A percentile compares a stretch with the other conserved stretches of the same genome.
Evolutionary conservation across 2,888 invertebrate species (phyloP).

Genomic region (Synergus japonicus): DNA sequence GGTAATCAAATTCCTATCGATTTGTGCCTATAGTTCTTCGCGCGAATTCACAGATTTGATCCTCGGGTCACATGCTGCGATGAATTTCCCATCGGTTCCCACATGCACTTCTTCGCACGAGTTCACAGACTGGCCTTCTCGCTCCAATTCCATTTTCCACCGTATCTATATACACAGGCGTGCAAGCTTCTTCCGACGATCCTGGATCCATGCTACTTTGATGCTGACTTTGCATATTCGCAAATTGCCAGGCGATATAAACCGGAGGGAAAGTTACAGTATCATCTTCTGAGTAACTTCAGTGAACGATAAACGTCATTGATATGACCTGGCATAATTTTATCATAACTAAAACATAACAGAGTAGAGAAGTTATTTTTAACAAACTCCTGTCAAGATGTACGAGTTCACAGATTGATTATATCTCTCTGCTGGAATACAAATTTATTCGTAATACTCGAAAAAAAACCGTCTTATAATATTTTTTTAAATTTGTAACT

Average conservation of each 20-base stretch:
- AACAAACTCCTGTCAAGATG: neutral
- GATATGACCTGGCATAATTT: neutral
- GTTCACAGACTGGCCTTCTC: neutral
- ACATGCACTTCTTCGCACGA: slow-evolving; percentile 1
- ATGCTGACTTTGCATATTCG: slow-evolving; percentile 7
- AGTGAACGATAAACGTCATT: neutral
- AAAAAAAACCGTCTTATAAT: no score
- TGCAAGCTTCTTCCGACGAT: slow-evolving; percentile 7
- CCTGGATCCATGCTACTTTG: neutral
- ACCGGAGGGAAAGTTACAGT: neutral
- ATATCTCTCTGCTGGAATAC: no score
- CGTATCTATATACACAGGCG: neutral
- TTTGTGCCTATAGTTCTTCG: neutral
- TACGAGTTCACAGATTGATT: neutral
- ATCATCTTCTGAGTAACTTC: slow-evolving; percentile 1
- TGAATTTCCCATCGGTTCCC: neutral
- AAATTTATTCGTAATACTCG: no score
- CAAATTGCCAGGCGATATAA: slow-evolving; percentile 7
- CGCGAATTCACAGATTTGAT: slow-evolving; percentile 2
- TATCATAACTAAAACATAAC: slow-evolving; percentile 7
- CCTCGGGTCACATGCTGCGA: neutral
- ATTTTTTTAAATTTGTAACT: no score
- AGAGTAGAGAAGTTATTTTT: neutral
- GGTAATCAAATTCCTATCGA: slow-evolving; percentile 1
- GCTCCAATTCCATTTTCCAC: slow-evolving; percentile 7